Evolutionary conservation across 1,140 invertebrate species (phyloP).

Genomic region (Thaumetopoea pityocampa): DNA sequence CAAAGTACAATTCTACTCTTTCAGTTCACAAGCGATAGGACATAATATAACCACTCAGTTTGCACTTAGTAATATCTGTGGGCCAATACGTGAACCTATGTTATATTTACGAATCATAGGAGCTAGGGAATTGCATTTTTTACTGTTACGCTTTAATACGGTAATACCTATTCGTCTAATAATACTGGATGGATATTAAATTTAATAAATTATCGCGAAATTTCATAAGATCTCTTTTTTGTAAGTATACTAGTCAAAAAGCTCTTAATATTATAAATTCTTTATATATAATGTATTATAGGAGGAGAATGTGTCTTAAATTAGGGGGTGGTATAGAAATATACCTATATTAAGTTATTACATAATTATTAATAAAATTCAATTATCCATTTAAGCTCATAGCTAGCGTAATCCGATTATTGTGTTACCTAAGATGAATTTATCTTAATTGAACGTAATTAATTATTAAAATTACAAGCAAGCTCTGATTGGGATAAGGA

Average conservation of each 20-base stretch:
- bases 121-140: slow-evolving; percentile 50
- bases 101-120: slow-evolving; percentile 53
- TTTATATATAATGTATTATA: slow-evolving; percentile 58
- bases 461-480: not conserved
- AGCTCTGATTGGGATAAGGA: no score
- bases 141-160: no score
- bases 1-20: not conserved
- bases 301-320: slow-evolving; percentile 47
- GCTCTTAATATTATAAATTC: slow-evolving; percentile 68
- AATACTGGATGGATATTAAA: slow-evolving; percentile 73
- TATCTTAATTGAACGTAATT: not conserved
- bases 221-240: slow-evolving; percentile 68
- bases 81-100: slow-evolving; percentile 50
- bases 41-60: slow-evolving; percentile 15
- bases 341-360: slow-evolving; percentile 29
- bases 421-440: not conserved
- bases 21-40: slow-evolving; percentile 20
- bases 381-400: slow-evolving; percentile 51
- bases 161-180: slow-evolving; percentile 68
- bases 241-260: slow-evolving; percentile 69
- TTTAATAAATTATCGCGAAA: slow-evolving; percentile 65
- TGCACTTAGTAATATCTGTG: slow-evolving; percentile 42
- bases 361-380: slow-evolving; percentile 27
- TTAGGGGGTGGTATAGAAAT: slow-evolving; percentile 38
- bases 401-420: slow-evolving; percentile 25